phyloP scores from a whole-genome alignment of 2,113 vertebrate species.

The Heloderma charlesbogerti region DNA sequence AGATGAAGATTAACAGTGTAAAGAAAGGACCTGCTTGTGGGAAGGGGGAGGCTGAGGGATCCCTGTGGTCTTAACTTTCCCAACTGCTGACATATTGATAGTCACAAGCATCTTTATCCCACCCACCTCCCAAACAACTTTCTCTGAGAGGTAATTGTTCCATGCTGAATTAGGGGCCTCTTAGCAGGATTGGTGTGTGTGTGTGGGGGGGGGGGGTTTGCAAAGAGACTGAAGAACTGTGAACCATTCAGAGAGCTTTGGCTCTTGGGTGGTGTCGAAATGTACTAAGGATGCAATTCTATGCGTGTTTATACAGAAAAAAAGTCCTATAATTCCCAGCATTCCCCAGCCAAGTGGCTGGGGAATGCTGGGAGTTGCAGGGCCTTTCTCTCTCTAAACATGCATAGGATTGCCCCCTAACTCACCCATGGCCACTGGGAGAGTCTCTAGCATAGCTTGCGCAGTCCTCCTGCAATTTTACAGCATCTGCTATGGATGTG shows the following conservation, averaged over 20 bases:
- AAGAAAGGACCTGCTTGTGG: constrained; percentile 64
- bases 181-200: not conserved
- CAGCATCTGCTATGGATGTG: not conserved
- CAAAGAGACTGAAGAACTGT: not conserved
- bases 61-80: not conserved
- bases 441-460: not conserved
- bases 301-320: no score
- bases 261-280: no score
- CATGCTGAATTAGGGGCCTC: not conserved
- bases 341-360: no score
- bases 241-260: not conserved
- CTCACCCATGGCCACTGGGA: not conserved
- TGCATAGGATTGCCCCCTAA: not conserved
- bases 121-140: not conserved
- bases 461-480: not conserved
- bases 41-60: not conserved
- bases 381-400: no score
- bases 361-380: no score
- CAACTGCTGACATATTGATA: not conserved
- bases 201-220: not conserved
- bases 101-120: not conserved
- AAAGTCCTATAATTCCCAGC: no score
- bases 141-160: not conserved
- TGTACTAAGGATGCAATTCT: no score
- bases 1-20: constrained; percentile 85